phyloP scores from a whole-genome alignment of 2,113 vertebrate genomes.

The Salvelinus alpinus region DNA sequence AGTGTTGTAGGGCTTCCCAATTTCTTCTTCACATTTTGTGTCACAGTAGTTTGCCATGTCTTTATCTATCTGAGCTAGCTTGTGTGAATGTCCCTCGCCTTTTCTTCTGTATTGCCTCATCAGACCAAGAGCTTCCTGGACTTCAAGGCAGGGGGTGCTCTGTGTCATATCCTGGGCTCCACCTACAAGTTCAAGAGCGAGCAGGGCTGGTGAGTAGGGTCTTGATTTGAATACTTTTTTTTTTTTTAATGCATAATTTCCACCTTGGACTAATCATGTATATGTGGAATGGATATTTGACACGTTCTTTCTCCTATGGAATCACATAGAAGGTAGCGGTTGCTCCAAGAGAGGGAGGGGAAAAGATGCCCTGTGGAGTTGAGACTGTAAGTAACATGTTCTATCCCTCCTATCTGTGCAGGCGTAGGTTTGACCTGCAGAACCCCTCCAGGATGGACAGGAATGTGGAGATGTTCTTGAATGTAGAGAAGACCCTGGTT shows the following conservation, averaged over 20 bases:
- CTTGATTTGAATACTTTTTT: background rate
- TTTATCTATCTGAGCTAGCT: background rate
- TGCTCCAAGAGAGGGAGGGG: too few relatives aligned
- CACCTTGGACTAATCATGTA: background rate
- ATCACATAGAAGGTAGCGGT: too few relatives aligned
- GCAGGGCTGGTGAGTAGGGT: slow-evolving; percentile 91
- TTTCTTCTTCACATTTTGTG: too few relatives aligned
- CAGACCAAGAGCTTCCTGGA: slow-evolving; percentile 98
- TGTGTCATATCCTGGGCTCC: slow-evolving; percentile 95
- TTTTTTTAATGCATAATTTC: background rate
- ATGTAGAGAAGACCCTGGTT: slow-evolving; percentile 94
- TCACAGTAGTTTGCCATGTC: too few relatives aligned
- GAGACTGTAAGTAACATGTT: background rate
- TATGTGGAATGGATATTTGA: too few relatives aligned
- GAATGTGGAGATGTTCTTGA: slow-evolving; percentile 99
- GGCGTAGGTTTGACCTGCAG: slow-evolving; percentile 95
- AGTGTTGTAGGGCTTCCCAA: too few relatives aligned
- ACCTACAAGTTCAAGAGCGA: slow-evolving; percentile 98
- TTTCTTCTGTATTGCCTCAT: slow-evolving; percentile 27
- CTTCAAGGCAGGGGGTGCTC: slow-evolving; percentile 93
- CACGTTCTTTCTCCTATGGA: too few relatives aligned
- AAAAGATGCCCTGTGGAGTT: too few relatives aligned
- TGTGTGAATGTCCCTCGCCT: background rate
- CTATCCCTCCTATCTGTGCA: slow-evolving; percentile 46
- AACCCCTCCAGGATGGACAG: slow-evolving; percentile 98